Evolutionary conservation across 2,888 invertebrate species (phyloP).

Genomic region (Synanthedon formicaeformis): DNA sequence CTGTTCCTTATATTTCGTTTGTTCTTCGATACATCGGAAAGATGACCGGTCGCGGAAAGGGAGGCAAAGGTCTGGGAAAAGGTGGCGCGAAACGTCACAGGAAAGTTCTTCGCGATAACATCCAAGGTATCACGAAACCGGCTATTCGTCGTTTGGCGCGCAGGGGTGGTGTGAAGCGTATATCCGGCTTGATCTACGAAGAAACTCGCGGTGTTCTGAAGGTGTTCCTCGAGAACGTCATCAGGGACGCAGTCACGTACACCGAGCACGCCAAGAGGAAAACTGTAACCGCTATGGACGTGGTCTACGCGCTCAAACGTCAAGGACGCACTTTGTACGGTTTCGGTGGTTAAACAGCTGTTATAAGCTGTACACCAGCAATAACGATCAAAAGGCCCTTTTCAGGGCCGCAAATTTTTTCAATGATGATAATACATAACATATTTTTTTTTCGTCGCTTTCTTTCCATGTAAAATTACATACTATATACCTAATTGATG

Average conservation of each 20-base stretch:
- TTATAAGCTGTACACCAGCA: not conserved
- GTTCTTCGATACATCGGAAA: constrained; percentile 3
- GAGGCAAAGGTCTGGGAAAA: constrained; percentile 82
- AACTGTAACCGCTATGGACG: constrained; percentile 90
- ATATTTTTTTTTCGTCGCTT: too few species aligned
- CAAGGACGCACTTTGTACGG: constrained; percentile 87
- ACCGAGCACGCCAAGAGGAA: constrained; percentile 90
- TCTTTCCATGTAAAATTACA: too few species aligned
- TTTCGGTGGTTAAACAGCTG: constrained; percentile 72
- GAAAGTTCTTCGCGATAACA: constrained; percentile 83
- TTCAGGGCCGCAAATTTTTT: constrained; percentile 29
- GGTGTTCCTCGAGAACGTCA: constrained; percentile 86
- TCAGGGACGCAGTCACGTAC: constrained; percentile 85
- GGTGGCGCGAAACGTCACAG: constrained; percentile 87
- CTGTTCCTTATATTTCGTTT: too few species aligned
- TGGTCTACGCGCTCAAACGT: constrained; percentile 86
- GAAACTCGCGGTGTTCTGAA: constrained; percentile 84
- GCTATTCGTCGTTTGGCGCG: constrained; percentile 82
- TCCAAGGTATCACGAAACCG: constrained; percentile 84
- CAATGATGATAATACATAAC: too few species aligned
- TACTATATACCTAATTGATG: too few species aligned
- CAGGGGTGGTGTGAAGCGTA: constrained; percentile 77
- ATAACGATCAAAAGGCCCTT: constrained; percentile 21
- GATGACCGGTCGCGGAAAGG: constrained; percentile 86
- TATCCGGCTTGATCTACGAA: constrained; percentile 83